These are phyloP conservation scores for Enteromius trimaculatus DNA, from an alignment of 2,797 vertebrate species.

Conservation along the genomic window DNA sequence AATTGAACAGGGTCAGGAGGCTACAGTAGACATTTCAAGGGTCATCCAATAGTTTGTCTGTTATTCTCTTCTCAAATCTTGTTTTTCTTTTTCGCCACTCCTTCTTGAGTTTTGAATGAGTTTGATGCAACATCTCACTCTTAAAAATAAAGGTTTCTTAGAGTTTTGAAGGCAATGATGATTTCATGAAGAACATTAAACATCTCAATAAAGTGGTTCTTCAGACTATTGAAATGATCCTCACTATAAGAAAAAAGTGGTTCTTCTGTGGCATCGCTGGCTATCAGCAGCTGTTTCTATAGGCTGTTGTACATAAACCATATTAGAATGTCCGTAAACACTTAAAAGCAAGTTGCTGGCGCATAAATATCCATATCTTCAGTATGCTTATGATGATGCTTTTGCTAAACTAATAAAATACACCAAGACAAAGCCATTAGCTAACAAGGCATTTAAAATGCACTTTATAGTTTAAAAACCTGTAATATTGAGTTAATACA, in stretches of 20 bases:
- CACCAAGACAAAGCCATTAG: too few species aligned
- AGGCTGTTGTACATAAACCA: background rate
- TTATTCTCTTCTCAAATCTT: conserved; percentile 16
- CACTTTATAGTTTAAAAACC: too few species aligned
- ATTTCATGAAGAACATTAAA: background rate
- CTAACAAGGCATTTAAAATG: too few species aligned
- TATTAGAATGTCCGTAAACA: background rate
- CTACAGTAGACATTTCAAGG: conserved; percentile 15
- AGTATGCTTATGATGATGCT: too few species aligned
- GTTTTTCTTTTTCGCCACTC: conserved; percentile 14
- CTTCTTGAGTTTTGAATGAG: background rate
- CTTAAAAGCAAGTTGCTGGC: too few species aligned
- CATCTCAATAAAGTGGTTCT: background rate
- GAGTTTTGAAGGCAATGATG: background rate
- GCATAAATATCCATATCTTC: background rate
- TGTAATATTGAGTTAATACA: too few species aligned
- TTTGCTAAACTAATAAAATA: too few species aligned
- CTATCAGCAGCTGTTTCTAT: background rate
- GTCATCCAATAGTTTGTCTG: conserved; percentile 23
- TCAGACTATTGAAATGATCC: background rate
- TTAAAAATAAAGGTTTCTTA: background rate
- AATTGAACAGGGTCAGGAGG: conserved; percentile 49
- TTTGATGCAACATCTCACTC: background rate
- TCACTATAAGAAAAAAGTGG: background rate
- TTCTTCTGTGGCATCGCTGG: background rate